phyloP scores from a whole-genome alignment of 1,140 invertebrate species.

The Temnothorax nylanderi region DNA sequence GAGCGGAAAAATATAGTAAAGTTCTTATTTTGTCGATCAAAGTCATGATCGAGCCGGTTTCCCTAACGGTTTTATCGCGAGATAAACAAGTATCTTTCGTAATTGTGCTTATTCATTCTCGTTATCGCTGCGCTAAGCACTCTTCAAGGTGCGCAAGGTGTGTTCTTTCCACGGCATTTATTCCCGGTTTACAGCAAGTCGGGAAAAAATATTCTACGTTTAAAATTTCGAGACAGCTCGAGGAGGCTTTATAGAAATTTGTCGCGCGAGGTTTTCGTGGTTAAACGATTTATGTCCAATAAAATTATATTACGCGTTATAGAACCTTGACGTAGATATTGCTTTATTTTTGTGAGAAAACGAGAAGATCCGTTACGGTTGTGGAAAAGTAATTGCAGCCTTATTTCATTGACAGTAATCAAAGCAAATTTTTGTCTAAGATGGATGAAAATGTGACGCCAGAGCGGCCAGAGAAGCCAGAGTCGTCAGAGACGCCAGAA shows the following conservation, averaged over 20 bases:
- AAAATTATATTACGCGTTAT: not conserved
- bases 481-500: no score
- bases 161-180: not conserved
- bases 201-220: not conserved
- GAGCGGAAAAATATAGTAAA: not conserved
- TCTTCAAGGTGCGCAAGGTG: not conserved
- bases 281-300: not conserved
- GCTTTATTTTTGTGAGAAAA: not conserved
- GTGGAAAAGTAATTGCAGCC: not conserved
- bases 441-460: constrained; percentile 71
- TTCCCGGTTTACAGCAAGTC: not conserved
- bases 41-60: not conserved
- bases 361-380: not conserved
- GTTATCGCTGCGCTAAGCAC: not conserved
- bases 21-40: not conserved
- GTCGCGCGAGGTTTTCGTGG: not conserved
- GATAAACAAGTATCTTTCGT: not conserved
- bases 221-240: not conserved
- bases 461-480: not conserved
- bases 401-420: not conserved
- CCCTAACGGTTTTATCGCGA: not conserved
- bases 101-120: constrained; percentile 12
- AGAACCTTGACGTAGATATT: not conserved
- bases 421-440: constrained; percentile 53
- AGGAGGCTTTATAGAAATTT: not conserved